Evolutionary conservation across 92 coral and sea anemone genomes (phyloP), one percentile per base, ranked within the genome.

Genomic region (Chrysogorgia sp.): DNA sequence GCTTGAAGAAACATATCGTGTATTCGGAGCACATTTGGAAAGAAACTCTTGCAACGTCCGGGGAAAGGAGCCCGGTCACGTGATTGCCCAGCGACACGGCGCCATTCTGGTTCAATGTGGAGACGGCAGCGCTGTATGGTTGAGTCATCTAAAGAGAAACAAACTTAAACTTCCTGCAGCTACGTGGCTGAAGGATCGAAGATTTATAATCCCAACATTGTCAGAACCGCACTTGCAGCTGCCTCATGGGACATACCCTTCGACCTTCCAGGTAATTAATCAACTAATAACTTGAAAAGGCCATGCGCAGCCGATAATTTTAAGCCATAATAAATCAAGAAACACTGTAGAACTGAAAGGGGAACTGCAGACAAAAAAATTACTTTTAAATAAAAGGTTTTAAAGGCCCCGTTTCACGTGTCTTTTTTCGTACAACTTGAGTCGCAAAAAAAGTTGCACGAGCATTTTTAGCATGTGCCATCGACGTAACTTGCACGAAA

Each of bases 11-110:
- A 63, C 34, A 1, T 63, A 34, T 22, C 79, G 91, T 33, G 78
- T 87, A 55, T 90, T 90, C 78, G 93, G 93, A 53, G 91, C 93
- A 29, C 90, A 83, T 68, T 62, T 87, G 76, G 93, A 90, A 58
- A 81, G 82, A 43, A 82, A 77, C 55, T 63, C 40, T n/a, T 43
- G 60, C 14, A 47, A 66, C 63, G 40, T 67, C 33, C 45, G 83
- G 26, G n/a, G 52, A 3, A 88, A 83, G 17, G 63, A 29, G 26
- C 93, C 93, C 14, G 93, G 93, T 9, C 81, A 90, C 26, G 79
- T 90, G 50, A 49, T 90, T 50, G 93, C 86, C 32, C 88, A 87
- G 20, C 82, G 91, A 2, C 77, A 87, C 30, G 80, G 83, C 40
- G 88, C 91, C 34, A 45, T 90, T 3, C 83, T 90, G 1, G 91